Percentiles rank a stretch among this genome's conserved stretches.
These are phyloP conservation scores for Mormyrops boulengeri DNA, from an alignment of 2,797 vertebrate species.

Conservation along the genomic window DNA sequence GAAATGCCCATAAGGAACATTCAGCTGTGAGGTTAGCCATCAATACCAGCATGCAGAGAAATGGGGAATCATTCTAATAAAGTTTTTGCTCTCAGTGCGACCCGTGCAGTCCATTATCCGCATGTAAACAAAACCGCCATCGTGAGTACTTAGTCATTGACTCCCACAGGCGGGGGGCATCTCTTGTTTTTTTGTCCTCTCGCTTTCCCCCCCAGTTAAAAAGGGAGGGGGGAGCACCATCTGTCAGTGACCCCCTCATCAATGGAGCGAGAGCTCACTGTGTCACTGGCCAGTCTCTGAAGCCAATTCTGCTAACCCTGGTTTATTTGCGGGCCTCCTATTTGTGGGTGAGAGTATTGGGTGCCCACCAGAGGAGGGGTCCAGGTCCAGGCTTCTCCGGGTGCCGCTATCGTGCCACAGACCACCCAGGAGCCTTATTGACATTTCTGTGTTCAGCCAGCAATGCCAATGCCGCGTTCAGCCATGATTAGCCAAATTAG, in stretches of 20 bases:
- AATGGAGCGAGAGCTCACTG: slow-evolving; percentile 60
- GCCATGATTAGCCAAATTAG: not conserved
- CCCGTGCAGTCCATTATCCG: not conserved
- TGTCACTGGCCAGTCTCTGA: slow-evolving; percentile 49
- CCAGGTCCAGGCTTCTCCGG: not conserved
- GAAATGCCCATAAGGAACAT: not conserved
- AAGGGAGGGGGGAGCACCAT: slow-evolving; percentile 43
- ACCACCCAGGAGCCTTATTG: not conserved
- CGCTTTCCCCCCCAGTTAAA: not conserved
- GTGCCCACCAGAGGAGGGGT: slow-evolving; percentile 5
- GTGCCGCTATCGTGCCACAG: not conserved
- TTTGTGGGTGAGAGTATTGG: not conserved
- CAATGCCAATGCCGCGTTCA: not conserved
- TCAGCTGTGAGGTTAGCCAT: not conserved
- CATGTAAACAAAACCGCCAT: slow-evolving; percentile 11
- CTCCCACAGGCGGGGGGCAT: not conserved
- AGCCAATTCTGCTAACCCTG: slow-evolving; percentile 44
- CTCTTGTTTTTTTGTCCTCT: not conserved
- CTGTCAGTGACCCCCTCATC: slow-evolving; percentile 58
- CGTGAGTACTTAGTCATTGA: not conserved
- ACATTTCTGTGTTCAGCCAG: not conserved
- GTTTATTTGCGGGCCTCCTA: slow-evolving; percentile 47
- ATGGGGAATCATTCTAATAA: not conserved
- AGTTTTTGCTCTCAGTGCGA: not conserved
- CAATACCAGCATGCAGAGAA: not conserved